phyloP scores from a whole-genome alignment of 2,797 vertebrate genomes.

The Sebastes alutus region DNA sequence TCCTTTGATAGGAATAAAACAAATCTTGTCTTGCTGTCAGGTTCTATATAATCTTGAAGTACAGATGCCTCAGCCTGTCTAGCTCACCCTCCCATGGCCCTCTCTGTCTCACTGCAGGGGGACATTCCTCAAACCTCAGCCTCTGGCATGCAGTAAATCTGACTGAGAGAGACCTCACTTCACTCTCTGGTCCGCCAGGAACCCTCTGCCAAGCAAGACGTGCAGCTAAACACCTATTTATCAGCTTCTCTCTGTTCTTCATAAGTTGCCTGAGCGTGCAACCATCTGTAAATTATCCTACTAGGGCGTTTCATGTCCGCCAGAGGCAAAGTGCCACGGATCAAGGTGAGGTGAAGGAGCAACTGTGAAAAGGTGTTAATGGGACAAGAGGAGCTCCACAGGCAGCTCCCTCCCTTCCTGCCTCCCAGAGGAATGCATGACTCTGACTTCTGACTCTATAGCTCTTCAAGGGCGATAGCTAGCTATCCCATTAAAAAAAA shows the following conservation, averaged over 20 bases:
- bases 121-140: constrained; percentile 76
- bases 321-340: constrained; percentile 20
- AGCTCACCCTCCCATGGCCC: constrained; percentile 50
- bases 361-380: constrained; percentile 67
- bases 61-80: constrained; percentile 60
- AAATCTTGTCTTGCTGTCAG: constrained; percentile 48
- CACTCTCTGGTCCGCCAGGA: constrained; percentile 31
- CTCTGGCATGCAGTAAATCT: constrained; percentile 76
- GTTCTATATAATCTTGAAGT: constrained; percentile 55
- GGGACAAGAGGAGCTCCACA: constrained; percentile 43
- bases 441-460: constrained; percentile 30
- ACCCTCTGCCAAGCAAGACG: constrained; percentile 43
- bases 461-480: constrained; percentile 13
- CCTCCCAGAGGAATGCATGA: constrained; percentile 65
- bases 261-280: background rate
- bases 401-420: constrained; percentile 50
- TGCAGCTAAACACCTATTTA: constrained; percentile 31
- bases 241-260: constrained; percentile 22
- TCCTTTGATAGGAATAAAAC: background rate
- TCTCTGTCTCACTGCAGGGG: constrained; percentile 70
- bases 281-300: background rate
- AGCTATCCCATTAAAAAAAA: constrained; percentile 36
- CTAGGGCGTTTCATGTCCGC: constrained; percentile 14
- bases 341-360: constrained; percentile 47
- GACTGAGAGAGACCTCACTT: constrained; percentile 53